These are phyloP conservation scores for Drosophila kambysellisi DNA, from an alignment of 2,888 invertebrate species.

Conservation along the genomic window DNA sequence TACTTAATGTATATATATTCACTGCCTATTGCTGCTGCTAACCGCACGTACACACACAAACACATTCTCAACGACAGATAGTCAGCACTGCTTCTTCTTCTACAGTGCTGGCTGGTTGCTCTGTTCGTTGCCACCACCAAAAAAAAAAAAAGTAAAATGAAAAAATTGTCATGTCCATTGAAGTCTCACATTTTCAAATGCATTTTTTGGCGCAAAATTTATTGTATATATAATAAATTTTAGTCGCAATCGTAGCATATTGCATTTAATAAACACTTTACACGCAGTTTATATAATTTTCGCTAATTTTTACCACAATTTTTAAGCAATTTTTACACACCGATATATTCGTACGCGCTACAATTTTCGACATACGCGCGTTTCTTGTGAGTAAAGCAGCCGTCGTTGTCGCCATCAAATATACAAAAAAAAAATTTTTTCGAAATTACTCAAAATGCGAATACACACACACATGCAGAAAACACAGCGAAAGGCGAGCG, in stretches of 20 bases:
- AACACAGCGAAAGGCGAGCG: conserved; percentile 52
- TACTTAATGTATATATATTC: conserved; percentile 49
- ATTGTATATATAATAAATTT: conserved; percentile 58
- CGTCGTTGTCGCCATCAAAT: conserved; percentile 83
- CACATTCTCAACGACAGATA: conserved; percentile 55
- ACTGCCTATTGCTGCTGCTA: conserved; percentile 52
- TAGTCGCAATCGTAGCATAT: conserved; percentile 53
- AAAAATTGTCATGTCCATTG: conserved; percentile 78
- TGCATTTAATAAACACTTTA: conserved; percentile 69
- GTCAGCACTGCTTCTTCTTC: conserved; percentile 63
- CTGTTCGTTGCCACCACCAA: conserved; percentile 75
- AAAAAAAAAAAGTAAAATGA: conserved; percentile 62
- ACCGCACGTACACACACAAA: conserved; percentile 49
- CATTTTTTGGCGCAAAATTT: conserved; percentile 73
- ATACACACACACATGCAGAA: conserved; percentile 70
- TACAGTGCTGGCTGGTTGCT: conserved; percentile 57
- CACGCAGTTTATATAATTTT: conserved; percentile 74
- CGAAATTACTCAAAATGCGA: conserved; percentile 82
- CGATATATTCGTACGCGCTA: conserved; percentile 79
- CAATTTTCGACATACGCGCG: conserved; percentile 84
- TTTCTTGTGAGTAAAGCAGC: conserved; percentile 82
- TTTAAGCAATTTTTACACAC: conserved; percentile 82
- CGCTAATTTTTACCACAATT: conserved; percentile 77
- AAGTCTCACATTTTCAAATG: conserved; percentile 81
- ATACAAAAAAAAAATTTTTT: conserved; percentile 83